Conservation (phyloP, 2,113 vertebrate species). For the Psilopogon haemacephalus region DNA sequence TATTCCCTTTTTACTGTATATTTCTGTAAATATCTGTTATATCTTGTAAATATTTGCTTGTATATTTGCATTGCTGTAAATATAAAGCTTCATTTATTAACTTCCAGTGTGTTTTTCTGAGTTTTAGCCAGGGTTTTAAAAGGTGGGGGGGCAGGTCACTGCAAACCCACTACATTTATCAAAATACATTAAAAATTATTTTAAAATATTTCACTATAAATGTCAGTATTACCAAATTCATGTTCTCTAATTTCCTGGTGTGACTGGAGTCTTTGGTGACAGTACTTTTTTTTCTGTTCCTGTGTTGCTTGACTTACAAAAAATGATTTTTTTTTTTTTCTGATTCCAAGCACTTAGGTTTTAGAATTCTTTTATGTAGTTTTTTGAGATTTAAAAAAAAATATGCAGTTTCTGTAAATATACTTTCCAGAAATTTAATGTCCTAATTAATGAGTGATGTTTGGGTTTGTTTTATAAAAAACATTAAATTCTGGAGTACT, state of each 20-base stretch:
- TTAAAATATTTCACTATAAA: background rate
- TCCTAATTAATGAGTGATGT: background rate
- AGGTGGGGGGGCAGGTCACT: no score
- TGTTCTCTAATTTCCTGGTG: background rate
- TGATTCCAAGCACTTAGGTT: background rate
- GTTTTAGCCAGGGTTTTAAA: no score
- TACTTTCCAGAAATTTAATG: background rate
- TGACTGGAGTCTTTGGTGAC: background rate
- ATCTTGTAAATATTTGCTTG: no score
- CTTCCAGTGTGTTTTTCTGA: no score
- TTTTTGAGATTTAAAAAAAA: background rate
- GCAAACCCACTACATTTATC: no score
- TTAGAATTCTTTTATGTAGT: background rate
- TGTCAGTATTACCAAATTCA: background rate
- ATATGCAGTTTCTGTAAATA: background rate
- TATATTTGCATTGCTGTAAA: no score
- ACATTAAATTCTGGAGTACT: background rate
- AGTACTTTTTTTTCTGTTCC: background rate
- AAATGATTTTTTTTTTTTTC: background rate
- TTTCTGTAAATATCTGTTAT: no score
- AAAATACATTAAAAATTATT: background rate
- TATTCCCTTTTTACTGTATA: no score
- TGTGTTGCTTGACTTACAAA: background rate
- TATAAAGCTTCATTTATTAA: no score
- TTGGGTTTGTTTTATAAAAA: background rate